A percentile compares a stretch with the other conserved stretches of the same genome.
phyloP scores from a whole-genome alignment of 2,888 invertebrate genomes.

The Ypsolopha sequella region DNA sequence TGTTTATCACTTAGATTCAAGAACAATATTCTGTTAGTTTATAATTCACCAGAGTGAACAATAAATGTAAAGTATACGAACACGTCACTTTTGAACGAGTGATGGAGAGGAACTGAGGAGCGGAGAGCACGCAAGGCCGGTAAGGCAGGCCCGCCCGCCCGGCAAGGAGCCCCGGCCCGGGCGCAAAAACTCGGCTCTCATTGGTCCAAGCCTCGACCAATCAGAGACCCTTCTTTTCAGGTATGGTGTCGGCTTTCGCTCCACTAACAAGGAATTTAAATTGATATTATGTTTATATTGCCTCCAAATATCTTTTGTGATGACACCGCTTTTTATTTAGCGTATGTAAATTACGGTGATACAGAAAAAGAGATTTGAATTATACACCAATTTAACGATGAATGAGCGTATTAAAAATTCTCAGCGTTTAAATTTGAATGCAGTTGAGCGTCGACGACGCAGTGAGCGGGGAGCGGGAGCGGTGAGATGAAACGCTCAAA shows the following conservation, averaged over 20 bases:
- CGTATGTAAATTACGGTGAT: slow-evolving; percentile 68
- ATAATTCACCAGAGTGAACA: slow-evolving; percentile 12
- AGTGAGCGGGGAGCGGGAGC: slow-evolving; percentile 10
- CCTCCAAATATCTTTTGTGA: slow-evolving; percentile 71
- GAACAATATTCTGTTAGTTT: background rate
- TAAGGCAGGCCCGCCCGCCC: slow-evolving; percentile 26
- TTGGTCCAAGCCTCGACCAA: slow-evolving; percentile 44
- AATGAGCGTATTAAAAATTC: slow-evolving; percentile 53
- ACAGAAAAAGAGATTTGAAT: slow-evolving; percentile 66
- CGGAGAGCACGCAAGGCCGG: slow-evolving; percentile 25
- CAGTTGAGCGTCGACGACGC: background rate
- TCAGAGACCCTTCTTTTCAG: slow-evolving; percentile 34
- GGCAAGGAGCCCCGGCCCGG: slow-evolving; percentile 18
- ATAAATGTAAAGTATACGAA: slow-evolving; percentile 15
- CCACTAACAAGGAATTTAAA: slow-evolving; percentile 71
- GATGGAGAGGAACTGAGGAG: slow-evolving; percentile 61
- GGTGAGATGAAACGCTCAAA: slow-evolving; percentile 27
- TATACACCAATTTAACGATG: slow-evolving; percentile 57
- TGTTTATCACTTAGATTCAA: slow-evolving; percentile 12
- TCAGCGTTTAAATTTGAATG: slow-evolving; percentile 22
- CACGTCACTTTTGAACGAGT: slow-evolving; percentile 56
- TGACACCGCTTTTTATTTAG: slow-evolving; percentile 71
- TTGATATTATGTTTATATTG: slow-evolving; percentile 72
- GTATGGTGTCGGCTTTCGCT: slow-evolving; percentile 70
- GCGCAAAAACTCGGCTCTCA: slow-evolving; percentile 13